Evolutionary conservation across 2,888 invertebrate genomes (phyloP).

Genomic region (Scrobipalpa costella): DNA sequence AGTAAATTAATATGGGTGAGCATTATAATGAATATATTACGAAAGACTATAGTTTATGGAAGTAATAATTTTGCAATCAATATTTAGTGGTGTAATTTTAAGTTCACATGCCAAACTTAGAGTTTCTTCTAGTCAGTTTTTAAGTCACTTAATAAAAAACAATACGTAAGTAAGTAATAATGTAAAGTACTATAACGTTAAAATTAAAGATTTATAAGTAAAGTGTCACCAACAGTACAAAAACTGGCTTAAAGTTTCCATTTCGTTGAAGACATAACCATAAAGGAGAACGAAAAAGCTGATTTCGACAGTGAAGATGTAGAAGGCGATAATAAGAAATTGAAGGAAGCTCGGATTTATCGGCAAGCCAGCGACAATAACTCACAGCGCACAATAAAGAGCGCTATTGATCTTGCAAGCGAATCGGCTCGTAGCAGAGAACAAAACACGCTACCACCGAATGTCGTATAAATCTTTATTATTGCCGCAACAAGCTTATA

Average conservation of each 20-base stretch:
- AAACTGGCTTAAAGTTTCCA: conserved; percentile 10
- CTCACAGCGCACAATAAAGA: conserved; percentile 75
- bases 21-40: neutral
- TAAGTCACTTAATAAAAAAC: too few relatives aligned
- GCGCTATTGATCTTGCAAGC: conserved; percentile 77
- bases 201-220: too few relatives aligned
- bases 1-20: neutral
- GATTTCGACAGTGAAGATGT: conserved; percentile 53
- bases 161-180: too few relatives aligned
- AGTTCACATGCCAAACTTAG: too few relatives aligned
- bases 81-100: too few relatives aligned
- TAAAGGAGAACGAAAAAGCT: conserved; percentile 38
- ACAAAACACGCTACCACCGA: conserved; percentile 80
- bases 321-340: conserved; percentile 71
- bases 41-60: too few relatives aligned
- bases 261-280: conserved; percentile 35
- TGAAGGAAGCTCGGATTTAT: conserved; percentile 65
- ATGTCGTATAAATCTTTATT: conserved; percentile 81
- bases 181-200: too few relatives aligned
- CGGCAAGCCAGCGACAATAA: conserved; percentile 69
- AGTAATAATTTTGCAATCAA: too few relatives aligned
- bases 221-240: neutral
- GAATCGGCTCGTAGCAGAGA: conserved; percentile 78
- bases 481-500: conserved; percentile 80
- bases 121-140: too few relatives aligned